phyloP scores from a whole-genome alignment of 2,113 vertebrate genomes.

The Sebastes fasciatus region DNA sequence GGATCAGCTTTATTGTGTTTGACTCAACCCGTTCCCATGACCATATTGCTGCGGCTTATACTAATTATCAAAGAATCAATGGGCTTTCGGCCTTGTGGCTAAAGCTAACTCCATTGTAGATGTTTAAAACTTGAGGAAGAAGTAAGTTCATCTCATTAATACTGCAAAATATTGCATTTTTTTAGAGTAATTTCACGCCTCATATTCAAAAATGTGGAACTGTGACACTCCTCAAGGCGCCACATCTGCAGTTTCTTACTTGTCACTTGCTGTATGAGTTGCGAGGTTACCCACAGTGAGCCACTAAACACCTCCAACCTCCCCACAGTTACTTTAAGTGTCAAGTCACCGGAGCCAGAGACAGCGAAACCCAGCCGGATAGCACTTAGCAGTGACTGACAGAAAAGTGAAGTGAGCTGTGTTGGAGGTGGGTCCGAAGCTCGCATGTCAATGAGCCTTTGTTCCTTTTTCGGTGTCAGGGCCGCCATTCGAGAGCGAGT shows the following conservation, averaged over 20 bases:
- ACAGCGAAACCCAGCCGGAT: constrained; percentile 48
- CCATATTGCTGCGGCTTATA: neutral
- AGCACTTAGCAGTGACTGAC: constrained; percentile 67
- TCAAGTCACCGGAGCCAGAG: constrained; percentile 60
- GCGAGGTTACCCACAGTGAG: constrained; percentile 64
- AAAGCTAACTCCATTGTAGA: neutral
- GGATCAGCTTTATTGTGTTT: constrained; percentile 33
- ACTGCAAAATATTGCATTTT: neutral
- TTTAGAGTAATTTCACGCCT: neutral
- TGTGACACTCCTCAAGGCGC: neutral
- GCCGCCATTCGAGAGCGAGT: neutral
- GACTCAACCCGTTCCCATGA: constrained; percentile 15
- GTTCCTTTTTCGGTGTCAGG: constrained; percentile 46
- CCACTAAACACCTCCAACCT: constrained; percentile 74
- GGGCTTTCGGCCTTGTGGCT: constrained; percentile 16
- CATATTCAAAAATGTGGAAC: neutral
- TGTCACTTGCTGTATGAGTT: constrained; percentile 44
- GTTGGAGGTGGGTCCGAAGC: constrained; percentile 36
- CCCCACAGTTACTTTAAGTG: constrained; percentile 62
- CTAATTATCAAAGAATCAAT: constrained; percentile 9
- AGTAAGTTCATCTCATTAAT: neutral
- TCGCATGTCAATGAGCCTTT: constrained; percentile 49
- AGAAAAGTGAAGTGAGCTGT: constrained; percentile 60
- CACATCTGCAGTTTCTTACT: constrained; percentile 54
- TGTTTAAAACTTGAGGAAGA: neutral